Conservation (phyloP, 2,113 vertebrate genomes). For the Anarrhichthys ocellatus region DNA sequence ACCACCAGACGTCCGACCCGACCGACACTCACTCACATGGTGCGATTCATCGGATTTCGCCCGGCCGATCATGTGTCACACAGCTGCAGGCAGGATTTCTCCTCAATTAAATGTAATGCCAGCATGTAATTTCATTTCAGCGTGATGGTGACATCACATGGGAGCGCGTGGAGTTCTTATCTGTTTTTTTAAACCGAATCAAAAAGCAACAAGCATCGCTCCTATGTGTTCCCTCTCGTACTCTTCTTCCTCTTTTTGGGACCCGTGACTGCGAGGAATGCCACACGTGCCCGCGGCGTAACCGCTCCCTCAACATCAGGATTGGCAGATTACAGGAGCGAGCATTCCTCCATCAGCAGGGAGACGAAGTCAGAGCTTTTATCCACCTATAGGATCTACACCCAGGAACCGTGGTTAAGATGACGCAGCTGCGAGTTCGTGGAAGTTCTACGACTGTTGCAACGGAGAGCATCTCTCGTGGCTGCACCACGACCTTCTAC, state of each 20-base stretch:
- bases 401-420: conserved; percentile 27
- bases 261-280: background rate
- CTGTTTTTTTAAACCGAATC: background rate
- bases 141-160: conserved; percentile 9
- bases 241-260: background rate
- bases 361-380: conserved; percentile 21
- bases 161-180: background rate
- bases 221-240: background rate
- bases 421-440: background rate
- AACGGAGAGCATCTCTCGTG: background rate
- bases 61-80: conserved; percentile 6
- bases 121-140: conserved; percentile 1
- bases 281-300: background rate
- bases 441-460: background rate
- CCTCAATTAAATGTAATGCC: background rate
- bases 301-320: conserved; percentile 19
- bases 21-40: background rate
- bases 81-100: conserved; percentile 1
- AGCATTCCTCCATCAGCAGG: conserved; percentile 34
- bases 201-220: background rate
- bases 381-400: conserved; percentile 18
- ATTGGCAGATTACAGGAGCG: conserved; percentile 34
- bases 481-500: background rate
- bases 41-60: background rate
- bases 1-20: background rate